Evolutionary conservation across 2,797 vertebrate species (phyloP).

Genomic region (Mormyrus proboscirostris): DNA sequence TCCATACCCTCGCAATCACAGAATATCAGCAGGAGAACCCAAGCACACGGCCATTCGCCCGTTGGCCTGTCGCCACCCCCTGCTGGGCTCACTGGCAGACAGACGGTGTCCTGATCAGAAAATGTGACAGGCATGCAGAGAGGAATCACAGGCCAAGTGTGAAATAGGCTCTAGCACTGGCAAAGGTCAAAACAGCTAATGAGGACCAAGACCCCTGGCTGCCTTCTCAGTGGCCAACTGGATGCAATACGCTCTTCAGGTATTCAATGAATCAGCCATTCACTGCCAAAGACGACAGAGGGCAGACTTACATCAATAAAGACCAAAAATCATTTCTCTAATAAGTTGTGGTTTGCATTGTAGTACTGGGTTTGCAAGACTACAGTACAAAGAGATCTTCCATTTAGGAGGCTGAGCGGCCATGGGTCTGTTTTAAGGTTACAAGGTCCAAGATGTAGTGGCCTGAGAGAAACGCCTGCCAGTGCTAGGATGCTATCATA

Average conservation of each 20-base stretch:
- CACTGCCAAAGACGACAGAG: not conserved
- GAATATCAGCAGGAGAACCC: not conserved
- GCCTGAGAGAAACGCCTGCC: not conserved
- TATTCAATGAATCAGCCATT: not conserved
- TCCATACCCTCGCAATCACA: not conserved
- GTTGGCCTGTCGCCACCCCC: not conserved
- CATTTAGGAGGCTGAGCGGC: not conserved
- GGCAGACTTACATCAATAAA: not conserved
- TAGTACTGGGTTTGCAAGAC: not conserved
- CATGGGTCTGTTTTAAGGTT: not conserved
- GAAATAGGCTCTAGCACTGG: constrained; percentile 8
- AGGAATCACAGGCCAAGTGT: not conserved
- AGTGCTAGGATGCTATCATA: constrained; percentile 28
- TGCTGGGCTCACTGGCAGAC: not conserved
- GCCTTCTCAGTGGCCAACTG: constrained; percentile 37
- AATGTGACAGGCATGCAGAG: constrained; percentile 8
- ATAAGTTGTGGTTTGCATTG: not conserved
- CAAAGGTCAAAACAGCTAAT: not conserved
- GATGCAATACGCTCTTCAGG: not conserved
- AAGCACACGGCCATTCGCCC: not conserved
- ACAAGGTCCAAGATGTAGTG: not conserved
- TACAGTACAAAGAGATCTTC: not conserved
- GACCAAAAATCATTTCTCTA: not conserved
- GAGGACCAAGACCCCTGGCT: not conserved
- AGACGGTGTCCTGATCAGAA: constrained; percentile 9